A percentile compares a stretch with the other conserved stretches of the same genome.
Evolutionary conservation across 2,888 invertebrate species (phyloP).

Genomic region (Cosmia pyralina): DNA sequence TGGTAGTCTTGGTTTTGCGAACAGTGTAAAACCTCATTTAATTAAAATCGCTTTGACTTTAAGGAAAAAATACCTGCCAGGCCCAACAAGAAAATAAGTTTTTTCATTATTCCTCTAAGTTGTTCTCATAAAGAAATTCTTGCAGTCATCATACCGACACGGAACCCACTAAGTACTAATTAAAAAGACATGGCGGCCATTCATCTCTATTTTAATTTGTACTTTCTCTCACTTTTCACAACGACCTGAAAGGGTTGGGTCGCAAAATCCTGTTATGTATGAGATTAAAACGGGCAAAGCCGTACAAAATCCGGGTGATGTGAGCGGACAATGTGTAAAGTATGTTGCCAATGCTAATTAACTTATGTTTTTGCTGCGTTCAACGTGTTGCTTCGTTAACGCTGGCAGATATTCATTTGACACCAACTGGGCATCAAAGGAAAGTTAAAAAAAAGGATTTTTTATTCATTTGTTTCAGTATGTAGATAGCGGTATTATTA

Average conservation of each 20-base stretch:
- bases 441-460: not conserved
- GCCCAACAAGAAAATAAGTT: constrained; percentile 55
- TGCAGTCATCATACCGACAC: constrained; percentile 59
- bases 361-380: constrained; percentile 26
- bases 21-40: constrained; percentile 19
- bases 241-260: constrained; percentile 37
- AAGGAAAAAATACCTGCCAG: constrained; percentile 12
- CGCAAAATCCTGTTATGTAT: constrained; percentile 36
- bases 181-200: constrained; percentile 66
- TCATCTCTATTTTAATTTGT: constrained; percentile 43
- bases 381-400: constrained; percentile 48
- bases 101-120: constrained; percentile 67
- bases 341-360: constrained; percentile 51
- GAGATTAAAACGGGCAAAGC: constrained; percentile 51
- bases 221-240: constrained; percentile 34
- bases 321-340: constrained; percentile 32
- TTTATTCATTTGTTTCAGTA: constrained; percentile 5
- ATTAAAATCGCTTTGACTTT: constrained; percentile 36
- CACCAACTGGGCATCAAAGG: constrained; percentile 16
- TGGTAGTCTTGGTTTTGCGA: not conserved
- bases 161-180: constrained; percentile 67
- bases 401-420: constrained; percentile 30
- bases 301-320: constrained; percentile 42
- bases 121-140: constrained; percentile 65
- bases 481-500: not conserved